Evolutionary conservation across 2,113 vertebrate species (phyloP).

Genomic region (Melospiza melodia): DNA sequence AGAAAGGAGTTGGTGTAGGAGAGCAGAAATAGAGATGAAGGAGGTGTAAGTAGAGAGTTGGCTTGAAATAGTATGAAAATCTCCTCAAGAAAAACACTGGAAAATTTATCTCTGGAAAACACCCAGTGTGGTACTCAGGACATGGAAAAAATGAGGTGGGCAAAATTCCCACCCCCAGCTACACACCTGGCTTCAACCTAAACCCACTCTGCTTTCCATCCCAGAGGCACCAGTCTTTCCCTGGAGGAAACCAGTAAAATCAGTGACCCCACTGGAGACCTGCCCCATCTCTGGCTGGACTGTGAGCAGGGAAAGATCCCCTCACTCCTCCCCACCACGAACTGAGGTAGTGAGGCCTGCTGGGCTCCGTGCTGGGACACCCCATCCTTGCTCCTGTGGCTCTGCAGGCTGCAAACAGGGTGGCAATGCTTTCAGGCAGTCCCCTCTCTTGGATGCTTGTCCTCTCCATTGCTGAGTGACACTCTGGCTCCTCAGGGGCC

Average conservation of each 20-base stretch:
- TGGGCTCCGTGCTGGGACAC: background rate
- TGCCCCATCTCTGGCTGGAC: background rate
- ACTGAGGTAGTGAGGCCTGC: background rate
- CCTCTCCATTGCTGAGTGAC: background rate
- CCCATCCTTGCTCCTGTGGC: accelerated
- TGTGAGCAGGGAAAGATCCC: background rate
- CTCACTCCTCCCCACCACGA: background rate
- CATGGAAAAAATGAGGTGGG: background rate
- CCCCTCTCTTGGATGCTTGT: background rate
- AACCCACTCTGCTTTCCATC: background rate
- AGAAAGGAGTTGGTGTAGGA: background rate
- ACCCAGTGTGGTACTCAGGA: background rate
- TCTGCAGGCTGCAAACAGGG: background rate
- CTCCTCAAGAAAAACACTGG: background rate
- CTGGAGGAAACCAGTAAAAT: background rate
- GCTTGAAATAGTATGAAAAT: background rate
- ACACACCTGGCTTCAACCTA: background rate
- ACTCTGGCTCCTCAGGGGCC: background rate
- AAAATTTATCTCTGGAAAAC: background rate
- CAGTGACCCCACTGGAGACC: background rate
- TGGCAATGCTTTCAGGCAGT: accelerated
- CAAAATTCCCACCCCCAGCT: background rate
- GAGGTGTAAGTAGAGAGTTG: background rate
- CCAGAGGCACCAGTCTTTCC: background rate
- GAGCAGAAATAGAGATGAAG: background rate